These are phyloP conservation scores for Temnothorax unifasciatus DNA, from an alignment of 2,888 invertebrate species.

Conservation along the genomic window DNA sequence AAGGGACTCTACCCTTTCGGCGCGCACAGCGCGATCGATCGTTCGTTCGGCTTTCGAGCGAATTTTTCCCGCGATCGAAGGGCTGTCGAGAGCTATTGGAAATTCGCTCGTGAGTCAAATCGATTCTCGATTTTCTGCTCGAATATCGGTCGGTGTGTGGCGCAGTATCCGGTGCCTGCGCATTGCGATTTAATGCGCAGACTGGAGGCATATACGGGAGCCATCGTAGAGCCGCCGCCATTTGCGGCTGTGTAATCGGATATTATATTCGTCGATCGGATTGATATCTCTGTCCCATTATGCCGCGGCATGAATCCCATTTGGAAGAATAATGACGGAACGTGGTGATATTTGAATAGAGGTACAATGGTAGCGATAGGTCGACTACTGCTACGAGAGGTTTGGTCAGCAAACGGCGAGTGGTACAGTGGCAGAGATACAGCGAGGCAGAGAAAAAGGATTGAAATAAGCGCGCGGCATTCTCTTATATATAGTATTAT, in stretches of 20 bases:
- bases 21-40: conserved; percentile 18
- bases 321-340: conserved; percentile 73
- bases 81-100: conserved; percentile 20
- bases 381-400: conserved; percentile 23
- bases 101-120: conserved; percentile 5
- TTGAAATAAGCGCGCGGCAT: conserved; percentile 24
- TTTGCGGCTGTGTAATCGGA: conserved; percentile 75
- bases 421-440: neutral
- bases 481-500: neutral
- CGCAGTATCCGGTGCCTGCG: neutral
- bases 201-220: neutral
- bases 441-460: conserved; percentile 3
- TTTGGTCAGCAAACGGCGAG: neutral
- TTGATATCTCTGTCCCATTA: conserved; percentile 78
- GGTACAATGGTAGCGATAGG: conserved; percentile 38
- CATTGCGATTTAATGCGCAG: conserved; percentile 26
- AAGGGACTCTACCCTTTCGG: conserved; percentile 23
- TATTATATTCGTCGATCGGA: conserved; percentile 78
- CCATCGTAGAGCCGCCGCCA: conserved; percentile 13
- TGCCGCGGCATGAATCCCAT: conserved; percentile 78
- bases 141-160: neutral
- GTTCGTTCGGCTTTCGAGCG: conserved; percentile 31
- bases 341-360: conserved; percentile 74
- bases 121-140: conserved; percentile 47
- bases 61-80: conserved; percentile 31